Conservation (phyloP, 2,888 invertebrate genomes). For the Zhuqinia jingwanae region DNA sequence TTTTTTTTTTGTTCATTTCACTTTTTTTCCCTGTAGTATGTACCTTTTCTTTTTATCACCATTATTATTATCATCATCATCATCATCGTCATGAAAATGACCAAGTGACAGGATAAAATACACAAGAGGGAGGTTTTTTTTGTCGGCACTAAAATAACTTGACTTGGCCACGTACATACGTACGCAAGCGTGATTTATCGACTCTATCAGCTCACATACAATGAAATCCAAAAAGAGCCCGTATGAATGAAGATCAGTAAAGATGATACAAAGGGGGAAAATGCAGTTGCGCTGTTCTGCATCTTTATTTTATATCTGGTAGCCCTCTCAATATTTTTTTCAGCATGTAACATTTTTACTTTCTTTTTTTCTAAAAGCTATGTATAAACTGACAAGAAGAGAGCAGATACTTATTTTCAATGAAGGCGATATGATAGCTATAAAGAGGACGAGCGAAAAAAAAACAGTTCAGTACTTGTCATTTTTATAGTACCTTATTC, state of each 20-base stretch:
- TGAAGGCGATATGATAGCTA: no score
- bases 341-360: no score
- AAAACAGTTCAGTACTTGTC: no score
- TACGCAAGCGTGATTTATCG: constrained; percentile 61
- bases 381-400: no score
- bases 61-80: constrained; percentile 10
- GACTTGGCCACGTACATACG: neutral
- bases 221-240: neutral
- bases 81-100: no score
- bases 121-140: constrained; percentile 6
- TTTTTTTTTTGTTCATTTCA: neutral
- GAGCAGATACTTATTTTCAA: no score
- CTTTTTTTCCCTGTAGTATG: neutral
- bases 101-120: constrained; percentile 9
- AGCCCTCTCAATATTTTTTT: neutral
- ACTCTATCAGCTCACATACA: neutral
- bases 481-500: no score
- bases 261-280: neutral
- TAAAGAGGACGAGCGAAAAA: no score
- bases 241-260: neutral
- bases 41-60: neutral
- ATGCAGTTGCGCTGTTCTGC: neutral
- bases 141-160: neutral
- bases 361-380: no score
- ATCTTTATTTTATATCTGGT: neutral